Percentiles rank a stretch among this genome's conserved stretches.
phyloP scores from a whole-genome alignment of 2,888 invertebrate genomes.

The Drymonia ruficornis region DNA sequence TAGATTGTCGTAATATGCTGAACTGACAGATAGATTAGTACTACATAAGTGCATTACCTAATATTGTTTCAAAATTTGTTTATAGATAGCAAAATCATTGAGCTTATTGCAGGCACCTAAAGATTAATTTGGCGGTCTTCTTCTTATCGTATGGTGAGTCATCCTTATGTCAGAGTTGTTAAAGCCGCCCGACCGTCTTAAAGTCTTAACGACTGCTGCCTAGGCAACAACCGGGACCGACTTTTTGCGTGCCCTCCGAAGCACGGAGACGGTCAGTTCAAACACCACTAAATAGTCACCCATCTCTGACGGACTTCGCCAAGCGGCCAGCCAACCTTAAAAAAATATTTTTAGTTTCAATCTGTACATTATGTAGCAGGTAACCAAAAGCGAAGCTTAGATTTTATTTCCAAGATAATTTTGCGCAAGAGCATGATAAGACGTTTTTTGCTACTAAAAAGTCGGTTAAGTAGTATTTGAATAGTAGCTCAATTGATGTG shows the following conservation, averaged over 20 bases:
- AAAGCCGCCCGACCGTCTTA: no score
- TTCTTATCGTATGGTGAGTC: no score
- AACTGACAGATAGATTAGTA: conserved; percentile 24
- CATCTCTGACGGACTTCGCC: no score
- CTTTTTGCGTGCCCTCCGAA: no score
- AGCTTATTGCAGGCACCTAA: no score
- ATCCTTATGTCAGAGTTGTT: no score
- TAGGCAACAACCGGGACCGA: no score
- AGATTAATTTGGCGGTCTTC: no score
- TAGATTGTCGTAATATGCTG: conserved; percentile 33
- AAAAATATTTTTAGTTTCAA: neutral
- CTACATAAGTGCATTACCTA: neutral
- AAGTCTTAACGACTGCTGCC: no score
- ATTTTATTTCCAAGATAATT: neutral
- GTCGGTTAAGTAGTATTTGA: neutral
- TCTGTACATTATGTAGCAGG: neutral
- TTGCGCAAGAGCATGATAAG: conserved; percentile 1
- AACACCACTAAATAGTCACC: no score
- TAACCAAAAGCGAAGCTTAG: no score
- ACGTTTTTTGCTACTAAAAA: neutral
- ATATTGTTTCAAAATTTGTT: neutral
- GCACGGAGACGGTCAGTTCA: no score
- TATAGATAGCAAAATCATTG: neutral
- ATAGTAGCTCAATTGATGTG: neutral
- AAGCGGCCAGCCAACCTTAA: neutral